Evolutionary conservation across 2,113 vertebrate genomes (phyloP).

Genomic region (Acrocephalus kingi): DNA sequence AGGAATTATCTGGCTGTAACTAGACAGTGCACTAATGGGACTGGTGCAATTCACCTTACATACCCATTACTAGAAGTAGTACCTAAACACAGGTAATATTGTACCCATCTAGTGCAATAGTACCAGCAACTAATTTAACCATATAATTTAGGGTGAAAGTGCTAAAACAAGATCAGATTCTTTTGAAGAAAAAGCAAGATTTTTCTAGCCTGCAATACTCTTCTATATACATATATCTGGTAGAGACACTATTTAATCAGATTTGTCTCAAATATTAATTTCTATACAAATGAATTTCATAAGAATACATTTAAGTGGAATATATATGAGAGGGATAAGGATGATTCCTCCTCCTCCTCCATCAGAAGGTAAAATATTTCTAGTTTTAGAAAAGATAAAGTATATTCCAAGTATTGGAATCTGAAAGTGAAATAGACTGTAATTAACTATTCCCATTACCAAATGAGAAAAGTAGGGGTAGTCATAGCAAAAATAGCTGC

Average conservation of each 20-base stretch:
- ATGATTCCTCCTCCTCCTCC: background rate
- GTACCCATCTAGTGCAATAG: background rate
- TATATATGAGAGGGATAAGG: background rate
- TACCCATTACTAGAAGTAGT: background rate
- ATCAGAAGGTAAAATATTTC: background rate
- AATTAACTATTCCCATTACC: background rate
- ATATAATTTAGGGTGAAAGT: background rate
- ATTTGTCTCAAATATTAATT: background rate
- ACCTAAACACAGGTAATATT: background rate
- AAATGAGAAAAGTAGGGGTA: background rate
- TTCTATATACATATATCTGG: background rate
- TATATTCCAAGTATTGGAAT: background rate
- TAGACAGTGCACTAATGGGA: background rate
- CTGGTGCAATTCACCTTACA: background rate
- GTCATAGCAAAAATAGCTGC: background rate
- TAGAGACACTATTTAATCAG: background rate
- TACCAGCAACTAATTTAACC: background rate
- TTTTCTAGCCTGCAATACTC: background rate
- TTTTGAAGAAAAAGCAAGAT: background rate
- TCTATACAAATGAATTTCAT: background rate
- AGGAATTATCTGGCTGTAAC: background rate
- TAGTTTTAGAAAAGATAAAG: background rate
- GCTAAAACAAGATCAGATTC: background rate
- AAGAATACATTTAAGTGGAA: background rate
- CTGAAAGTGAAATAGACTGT: background rate